A percentile compares a stretch with the other conserved stretches of the same genome.
Conservation (phyloP, 2,113 vertebrate species). For the Scopus umbretta region DNA sequence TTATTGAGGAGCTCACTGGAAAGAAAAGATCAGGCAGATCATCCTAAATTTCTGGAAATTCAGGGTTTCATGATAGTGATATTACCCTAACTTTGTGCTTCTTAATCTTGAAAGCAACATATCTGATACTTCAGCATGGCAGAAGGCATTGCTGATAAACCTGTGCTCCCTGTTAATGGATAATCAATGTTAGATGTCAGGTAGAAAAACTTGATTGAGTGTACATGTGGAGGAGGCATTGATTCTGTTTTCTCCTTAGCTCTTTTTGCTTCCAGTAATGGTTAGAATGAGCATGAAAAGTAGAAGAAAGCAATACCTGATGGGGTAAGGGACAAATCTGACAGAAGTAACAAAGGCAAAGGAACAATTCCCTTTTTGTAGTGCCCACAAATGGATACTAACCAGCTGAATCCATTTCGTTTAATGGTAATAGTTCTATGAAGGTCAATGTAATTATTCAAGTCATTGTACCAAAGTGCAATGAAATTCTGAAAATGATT, state of each 20-base stretch:
- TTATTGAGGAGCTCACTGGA: not conserved
- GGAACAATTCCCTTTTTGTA: not conserved
- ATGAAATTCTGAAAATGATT: not conserved
- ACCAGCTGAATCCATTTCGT: not conserved
- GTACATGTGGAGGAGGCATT: accelerated
- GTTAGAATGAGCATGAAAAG: not conserved
- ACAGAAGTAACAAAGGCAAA: not conserved
- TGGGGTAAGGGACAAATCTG: not conserved
- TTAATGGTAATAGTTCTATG: not conserved
- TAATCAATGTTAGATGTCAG: not conserved
- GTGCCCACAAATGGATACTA: not conserved
- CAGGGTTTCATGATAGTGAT: not conserved
- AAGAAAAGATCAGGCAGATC: not conserved
- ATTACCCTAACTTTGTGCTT: not conserved
- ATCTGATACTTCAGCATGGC: not conserved
- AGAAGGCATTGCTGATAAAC: not conserved
- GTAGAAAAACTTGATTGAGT: not conserved
- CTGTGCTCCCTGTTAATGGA: not conserved
- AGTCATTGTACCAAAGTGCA: not conserved
- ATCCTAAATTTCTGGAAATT: not conserved
- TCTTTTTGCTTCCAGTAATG: not conserved
- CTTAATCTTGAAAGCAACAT: not conserved
- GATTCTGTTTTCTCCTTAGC: not conserved
- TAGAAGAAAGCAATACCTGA: not conserved
- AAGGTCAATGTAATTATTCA: not conserved